A percentile compares a stretch with the other conserved stretches of the same genome.
These are phyloP conservation scores for Sphaeramia orbicularis DNA, from an alignment of 2,797 vertebrate genomes.

Conservation along the genomic window DNA sequence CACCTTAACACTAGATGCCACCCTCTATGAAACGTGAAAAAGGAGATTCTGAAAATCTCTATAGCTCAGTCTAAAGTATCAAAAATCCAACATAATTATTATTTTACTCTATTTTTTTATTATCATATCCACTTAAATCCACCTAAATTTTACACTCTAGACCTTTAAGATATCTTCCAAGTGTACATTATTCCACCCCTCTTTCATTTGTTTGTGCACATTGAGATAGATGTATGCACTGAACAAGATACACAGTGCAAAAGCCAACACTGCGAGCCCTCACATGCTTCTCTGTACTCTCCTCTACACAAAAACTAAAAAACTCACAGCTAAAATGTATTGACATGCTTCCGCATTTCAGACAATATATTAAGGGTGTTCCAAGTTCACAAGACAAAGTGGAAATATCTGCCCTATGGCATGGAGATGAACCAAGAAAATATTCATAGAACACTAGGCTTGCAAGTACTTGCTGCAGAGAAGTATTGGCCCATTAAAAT, in stretches of 20 bases:
- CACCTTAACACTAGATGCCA: no score
- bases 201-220: conserved; percentile 35
- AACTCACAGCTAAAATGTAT: conserved; percentile 17
- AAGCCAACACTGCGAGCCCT: conserved; percentile 52
- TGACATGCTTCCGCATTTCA: conserved; percentile 10
- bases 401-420: conserved; percentile 8
- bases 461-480: conserved; percentile 26
- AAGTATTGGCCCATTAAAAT: background rate
- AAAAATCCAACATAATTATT: no score
- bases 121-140: no score
- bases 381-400: conserved; percentile 20
- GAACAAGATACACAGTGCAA: conserved; percentile 44
- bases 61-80: no score
- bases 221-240: conserved; percentile 26
- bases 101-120: no score
- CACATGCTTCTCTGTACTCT: conserved; percentile 50
- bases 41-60: no score
- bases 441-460: conserved; percentile 2
- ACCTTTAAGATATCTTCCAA: conserved; percentile 11
- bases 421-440: conserved; percentile 6
- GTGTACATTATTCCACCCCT: background rate
- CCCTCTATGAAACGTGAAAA: no score
- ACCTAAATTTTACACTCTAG: no score
- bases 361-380: conserved; percentile 13
- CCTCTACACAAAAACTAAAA: conserved; percentile 23